Percentiles rank a stretch among this genome's conserved stretches.
These are phyloP conservation scores for Dryobotodes eremita DNA, from an alignment of 2,888 invertebrate species.

Conservation along the genomic window DNA sequence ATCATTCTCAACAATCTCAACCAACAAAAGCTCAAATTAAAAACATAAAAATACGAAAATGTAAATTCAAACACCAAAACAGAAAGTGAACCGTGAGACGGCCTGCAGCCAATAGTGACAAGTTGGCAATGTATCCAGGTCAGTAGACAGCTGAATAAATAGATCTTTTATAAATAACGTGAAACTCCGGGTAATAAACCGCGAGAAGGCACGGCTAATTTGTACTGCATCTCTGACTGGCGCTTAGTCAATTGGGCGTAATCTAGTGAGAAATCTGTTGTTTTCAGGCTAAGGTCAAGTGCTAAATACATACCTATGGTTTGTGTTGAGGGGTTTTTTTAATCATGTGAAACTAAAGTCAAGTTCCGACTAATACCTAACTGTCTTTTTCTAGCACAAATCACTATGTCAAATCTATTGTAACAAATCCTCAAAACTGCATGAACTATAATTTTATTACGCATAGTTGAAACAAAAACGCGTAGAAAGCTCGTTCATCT, in stretches of 20 bases:
- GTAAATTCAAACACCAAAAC: constrained; percentile 42
- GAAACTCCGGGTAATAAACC: constrained; percentile 73
- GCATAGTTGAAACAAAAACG: constrained; percentile 38
- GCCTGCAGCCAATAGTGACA: constrained; percentile 71
- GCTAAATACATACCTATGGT: too few species aligned
- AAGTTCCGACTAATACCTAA: background rate
- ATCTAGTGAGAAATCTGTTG: constrained; percentile 14
- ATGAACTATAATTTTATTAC: constrained; percentile 6
- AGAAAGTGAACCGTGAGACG: constrained; percentile 51
- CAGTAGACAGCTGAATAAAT: constrained; percentile 88
- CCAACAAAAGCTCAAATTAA: background rate
- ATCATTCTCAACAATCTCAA: background rate
- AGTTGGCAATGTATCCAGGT: constrained; percentile 86
- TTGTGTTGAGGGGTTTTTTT: background rate
- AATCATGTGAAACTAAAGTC: background rate
- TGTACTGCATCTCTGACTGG: constrained; percentile 63
- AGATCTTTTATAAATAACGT: constrained; percentile 88
- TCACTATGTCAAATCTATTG: background rate
- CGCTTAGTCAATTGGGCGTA: constrained; percentile 41
- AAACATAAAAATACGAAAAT: background rate
- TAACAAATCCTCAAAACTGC: background rate
- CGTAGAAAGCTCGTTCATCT: constrained; percentile 55
- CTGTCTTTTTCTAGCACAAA: background rate
- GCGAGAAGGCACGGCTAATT: constrained; percentile 77
- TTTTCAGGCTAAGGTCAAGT: constrained; percentile 29